A percentile compares a stretch with the other conserved stretches of the same genome.
Evolutionary conservation across 2,797 vertebrate genomes (phyloP).

Genomic region (Sebastes aleutianus): DNA sequence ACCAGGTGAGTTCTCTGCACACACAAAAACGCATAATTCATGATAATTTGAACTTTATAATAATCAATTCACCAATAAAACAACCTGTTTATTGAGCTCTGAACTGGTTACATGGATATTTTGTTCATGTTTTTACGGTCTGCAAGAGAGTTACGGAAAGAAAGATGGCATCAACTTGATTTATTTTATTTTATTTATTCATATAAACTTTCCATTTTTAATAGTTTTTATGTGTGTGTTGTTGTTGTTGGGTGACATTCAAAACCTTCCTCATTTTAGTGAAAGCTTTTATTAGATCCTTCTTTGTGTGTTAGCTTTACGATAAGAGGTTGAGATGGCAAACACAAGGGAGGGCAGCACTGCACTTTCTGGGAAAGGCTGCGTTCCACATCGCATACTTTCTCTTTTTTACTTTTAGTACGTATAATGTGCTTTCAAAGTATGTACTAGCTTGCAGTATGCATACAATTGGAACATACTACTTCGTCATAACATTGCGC

Average conservation of each 20-base stretch:
- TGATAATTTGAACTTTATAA: neutral
- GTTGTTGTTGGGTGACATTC: too few relatives aligned
- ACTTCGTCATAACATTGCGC: too few relatives aligned
- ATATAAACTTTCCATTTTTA: neutral
- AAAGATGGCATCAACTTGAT: neutral
- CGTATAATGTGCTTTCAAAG: too few relatives aligned
- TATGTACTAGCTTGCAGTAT: accelerated
- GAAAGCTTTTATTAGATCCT: neutral
- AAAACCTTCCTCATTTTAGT: neutral
- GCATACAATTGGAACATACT: too few relatives aligned
- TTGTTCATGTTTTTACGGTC: neutral
- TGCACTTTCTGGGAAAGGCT: neutral
- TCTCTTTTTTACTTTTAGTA: too few relatives aligned
- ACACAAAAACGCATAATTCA: neutral
- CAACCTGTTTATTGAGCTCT: neutral
- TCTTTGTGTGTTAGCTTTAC: neutral
- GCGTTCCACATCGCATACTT: too few relatives aligned
- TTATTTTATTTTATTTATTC: neutral
- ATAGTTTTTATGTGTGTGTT: neutral
- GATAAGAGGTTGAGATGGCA: neutral
- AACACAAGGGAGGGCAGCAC: neutral
- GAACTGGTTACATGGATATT: neutral
- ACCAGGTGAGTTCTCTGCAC: neutral
- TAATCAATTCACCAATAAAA: neutral
- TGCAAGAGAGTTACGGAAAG: neutral